phyloP scores from a whole-genome alignment of 2,113 vertebrate genomes.

The Perca flavescens region DNA sequence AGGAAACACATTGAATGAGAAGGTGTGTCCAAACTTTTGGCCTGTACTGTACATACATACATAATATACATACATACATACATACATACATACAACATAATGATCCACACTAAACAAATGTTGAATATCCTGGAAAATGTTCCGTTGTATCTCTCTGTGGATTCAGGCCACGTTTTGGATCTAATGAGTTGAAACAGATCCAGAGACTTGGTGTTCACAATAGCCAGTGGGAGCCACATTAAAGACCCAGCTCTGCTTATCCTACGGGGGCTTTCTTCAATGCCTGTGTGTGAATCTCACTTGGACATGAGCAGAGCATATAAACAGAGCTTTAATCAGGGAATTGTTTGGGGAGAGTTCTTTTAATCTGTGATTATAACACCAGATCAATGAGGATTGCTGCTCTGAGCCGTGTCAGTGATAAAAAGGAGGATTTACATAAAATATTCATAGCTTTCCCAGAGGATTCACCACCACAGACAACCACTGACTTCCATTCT shows the following conservation, averaged over 20 bases:
- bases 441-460: constrained; percentile 83
- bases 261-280: constrained; percentile 61
- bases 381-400: constrained; percentile 83
- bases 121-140: constrained; percentile 32
- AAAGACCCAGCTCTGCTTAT: constrained; percentile 63
- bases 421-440: constrained; percentile 83
- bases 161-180: constrained; percentile 83
- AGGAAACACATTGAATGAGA: no score
- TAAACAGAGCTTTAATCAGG: constrained; percentile 81
- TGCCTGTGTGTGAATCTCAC: constrained; percentile 47
- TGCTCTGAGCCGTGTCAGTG: constrained; percentile 74
- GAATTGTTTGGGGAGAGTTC: constrained; percentile 81
- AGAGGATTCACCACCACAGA: constrained; percentile 73
- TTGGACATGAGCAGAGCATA: constrained; percentile 59
- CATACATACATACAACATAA: background rate
- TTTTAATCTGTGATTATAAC: constrained; percentile 84
- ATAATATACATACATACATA: no score
- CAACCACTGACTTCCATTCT: constrained; percentile 66
- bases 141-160: constrained; percentile 79
- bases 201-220: constrained; percentile 72
- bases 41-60: no score
- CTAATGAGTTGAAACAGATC: constrained; percentile 85
- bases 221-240: constrained; percentile 69
- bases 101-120: constrained; percentile 41
- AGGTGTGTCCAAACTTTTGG: no score